Percentiles rank a stretch among this genome's conserved stretches.
These are phyloP conservation scores for Metallyticus violacea DNA, from an alignment of 2,888 invertebrate species.

Conservation along the genomic window DNA sequence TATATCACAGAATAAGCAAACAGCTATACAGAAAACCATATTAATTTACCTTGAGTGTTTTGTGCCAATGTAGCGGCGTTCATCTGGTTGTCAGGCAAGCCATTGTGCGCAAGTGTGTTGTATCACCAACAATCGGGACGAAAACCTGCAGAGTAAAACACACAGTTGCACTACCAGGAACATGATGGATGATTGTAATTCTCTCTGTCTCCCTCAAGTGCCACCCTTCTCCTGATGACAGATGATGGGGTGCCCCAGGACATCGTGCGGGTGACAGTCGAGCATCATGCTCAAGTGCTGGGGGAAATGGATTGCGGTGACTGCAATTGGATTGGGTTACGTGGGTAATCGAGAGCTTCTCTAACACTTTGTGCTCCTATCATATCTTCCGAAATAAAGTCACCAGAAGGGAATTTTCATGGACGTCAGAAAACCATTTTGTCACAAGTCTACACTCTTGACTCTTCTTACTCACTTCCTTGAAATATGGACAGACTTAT, in stretches of 20 bases:
- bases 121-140: neutral
- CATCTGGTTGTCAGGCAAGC: neutral
- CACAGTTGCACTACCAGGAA: neutral
- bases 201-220: neutral
- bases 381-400: neutral
- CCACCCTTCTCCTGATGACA: neutral
- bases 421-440: neutral
- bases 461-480: no score
- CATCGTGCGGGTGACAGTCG: neutral
- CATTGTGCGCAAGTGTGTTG: neutral
- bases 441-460: no score
- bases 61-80: neutral
- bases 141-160: neutral
- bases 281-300: neutral
- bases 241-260: neutral
- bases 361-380: neutral
- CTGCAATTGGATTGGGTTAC: neutral
- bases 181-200: neutral
- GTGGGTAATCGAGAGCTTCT: neutral
- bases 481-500: no score
- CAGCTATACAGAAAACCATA: neutral
- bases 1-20: no score
- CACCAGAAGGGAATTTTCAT: neutral
- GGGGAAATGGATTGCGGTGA: neutral
- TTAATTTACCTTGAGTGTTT: neutral